These are phyloP conservation scores for Acanthopagrus latus DNA, from an alignment of 2,797 vertebrate species.

Conservation along the genomic window DNA sequence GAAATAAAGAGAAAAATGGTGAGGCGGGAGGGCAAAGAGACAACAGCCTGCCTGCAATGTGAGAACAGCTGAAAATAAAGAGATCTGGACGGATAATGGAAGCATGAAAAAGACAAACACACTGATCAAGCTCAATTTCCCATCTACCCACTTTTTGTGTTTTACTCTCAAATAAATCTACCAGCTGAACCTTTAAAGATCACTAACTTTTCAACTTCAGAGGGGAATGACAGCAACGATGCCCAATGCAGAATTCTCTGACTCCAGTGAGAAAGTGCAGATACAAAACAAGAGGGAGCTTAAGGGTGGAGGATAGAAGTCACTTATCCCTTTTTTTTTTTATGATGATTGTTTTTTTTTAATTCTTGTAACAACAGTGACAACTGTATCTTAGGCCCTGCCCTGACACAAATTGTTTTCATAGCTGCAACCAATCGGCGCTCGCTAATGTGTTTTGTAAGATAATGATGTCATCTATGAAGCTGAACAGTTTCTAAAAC, in stretches of 20 bases:
- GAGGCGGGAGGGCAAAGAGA: conserved; percentile 12
- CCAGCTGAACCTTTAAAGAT: conserved; percentile 29
- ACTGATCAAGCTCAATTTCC: conserved; percentile 29
- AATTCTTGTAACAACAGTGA: too few species aligned
- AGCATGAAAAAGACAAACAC: conserved; percentile 28
- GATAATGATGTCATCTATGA: neutral
- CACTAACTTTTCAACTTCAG: neutral
- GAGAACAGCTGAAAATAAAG: neutral
- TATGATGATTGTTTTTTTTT: too few species aligned
- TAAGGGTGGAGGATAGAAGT: too few species aligned
- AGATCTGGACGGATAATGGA: neutral
- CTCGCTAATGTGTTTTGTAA: neutral
- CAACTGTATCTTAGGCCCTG: neutral
- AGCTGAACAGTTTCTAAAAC: neutral
- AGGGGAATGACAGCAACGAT: neutral
- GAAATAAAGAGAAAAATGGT: neutral
- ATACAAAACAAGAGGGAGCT: neutral
- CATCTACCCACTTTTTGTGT: conserved; percentile 38
- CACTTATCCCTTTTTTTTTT: too few species aligned
- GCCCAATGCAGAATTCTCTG: neutral
- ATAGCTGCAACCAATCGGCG: neutral
- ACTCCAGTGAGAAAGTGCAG: neutral
- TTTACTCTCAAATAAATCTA: conserved; percentile 21
- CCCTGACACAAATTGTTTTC: too few species aligned
- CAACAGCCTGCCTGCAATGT: conserved; percentile 12